These are phyloP conservation scores for Pipistrellus kuhlii DNA, from an alignment of 2,797 vertebrate genomes.

Conservation along the genomic window DNA sequence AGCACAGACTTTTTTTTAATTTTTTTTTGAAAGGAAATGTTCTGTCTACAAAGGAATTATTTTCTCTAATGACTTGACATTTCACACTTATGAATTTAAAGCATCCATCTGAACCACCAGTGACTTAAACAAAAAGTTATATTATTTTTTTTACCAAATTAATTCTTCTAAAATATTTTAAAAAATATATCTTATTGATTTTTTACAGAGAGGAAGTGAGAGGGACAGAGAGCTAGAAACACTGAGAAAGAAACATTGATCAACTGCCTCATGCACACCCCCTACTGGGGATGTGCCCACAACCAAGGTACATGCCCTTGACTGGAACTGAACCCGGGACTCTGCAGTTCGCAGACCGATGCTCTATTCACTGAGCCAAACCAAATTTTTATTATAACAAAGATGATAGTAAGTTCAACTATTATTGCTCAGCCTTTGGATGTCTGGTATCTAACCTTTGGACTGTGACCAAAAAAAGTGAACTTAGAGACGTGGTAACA, in stretches of 20 bases:
- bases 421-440: not conserved
- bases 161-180: not conserved
- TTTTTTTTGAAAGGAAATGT: not conserved
- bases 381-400: conserved; percentile 3
- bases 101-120: not conserved
- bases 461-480: not conserved
- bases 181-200: too few species aligned
- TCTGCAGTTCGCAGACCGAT: too few species aligned
- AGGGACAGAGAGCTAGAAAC: too few species aligned
- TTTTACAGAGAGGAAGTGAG: too few species aligned
- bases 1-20: not conserved
- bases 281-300: too few species aligned
- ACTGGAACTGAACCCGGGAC: too few species aligned
- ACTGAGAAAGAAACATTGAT: too few species aligned
- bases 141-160: conserved; percentile 5
- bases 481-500: not conserved
- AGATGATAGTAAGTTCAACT: not conserved
- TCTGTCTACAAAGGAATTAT: not conserved
- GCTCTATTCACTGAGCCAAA: too few species aligned
- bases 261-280: too few species aligned
- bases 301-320: too few species aligned
- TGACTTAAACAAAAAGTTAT: not conserved
- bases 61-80: not conserved
- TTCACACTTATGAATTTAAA: conserved; percentile 20
- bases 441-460: not conserved